A percentile compares a stretch with the other conserved stretches of the same genome.
Evolutionary conservation across 2,113 vertebrate genomes (phyloP).

Genomic region (Corythornis vintsioides): DNA sequence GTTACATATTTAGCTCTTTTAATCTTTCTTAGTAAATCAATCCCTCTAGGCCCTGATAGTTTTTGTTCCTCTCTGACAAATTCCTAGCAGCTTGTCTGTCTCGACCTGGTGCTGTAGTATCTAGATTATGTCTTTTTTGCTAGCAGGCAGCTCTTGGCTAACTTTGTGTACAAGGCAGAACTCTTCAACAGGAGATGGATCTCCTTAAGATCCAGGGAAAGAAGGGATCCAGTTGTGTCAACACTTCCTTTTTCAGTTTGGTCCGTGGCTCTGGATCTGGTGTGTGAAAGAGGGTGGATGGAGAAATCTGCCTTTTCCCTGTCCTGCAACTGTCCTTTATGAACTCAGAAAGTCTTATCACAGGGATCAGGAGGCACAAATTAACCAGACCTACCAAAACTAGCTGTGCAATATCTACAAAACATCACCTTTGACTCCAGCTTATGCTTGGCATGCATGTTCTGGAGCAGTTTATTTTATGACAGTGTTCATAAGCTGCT

Average conservation of each 20-base stretch:
- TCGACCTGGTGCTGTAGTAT: background rate
- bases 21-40: conserved; percentile 65
- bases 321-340: background rate
- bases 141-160: conserved; percentile 7
- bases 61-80: conserved; percentile 43
- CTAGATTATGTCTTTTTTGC: background rate
- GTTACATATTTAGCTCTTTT: conserved; percentile 65
- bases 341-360: background rate
- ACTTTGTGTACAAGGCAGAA: background rate
- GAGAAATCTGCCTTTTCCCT: background rate
- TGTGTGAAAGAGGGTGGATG: background rate
- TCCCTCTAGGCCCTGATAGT: background rate
- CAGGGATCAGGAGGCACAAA: background rate
- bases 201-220: background rate
- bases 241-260: background rate
- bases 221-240: background rate
- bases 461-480: background rate
- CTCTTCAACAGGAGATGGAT: background rate
- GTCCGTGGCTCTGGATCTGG: background rate
- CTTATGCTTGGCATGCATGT: background rate
- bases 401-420: background rate
- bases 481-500: background rate
- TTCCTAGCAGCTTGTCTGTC: conserved; percentile 51
- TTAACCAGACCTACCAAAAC: background rate
- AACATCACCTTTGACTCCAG: background rate